phyloP scores from a whole-genome alignment of 2,797 vertebrate species.

The Prunella strophiata region DNA sequence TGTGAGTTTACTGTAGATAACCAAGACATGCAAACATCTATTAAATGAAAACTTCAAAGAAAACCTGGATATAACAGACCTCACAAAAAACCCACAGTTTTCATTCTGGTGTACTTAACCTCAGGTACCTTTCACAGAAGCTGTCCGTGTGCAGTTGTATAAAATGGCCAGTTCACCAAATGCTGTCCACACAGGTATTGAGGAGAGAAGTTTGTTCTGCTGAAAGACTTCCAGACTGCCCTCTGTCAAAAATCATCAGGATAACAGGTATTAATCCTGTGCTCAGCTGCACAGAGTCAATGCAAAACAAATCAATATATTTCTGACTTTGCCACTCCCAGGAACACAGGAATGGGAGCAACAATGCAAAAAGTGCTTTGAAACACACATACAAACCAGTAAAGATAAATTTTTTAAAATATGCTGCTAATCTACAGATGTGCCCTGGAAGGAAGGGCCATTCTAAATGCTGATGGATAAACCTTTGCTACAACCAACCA shows the following conservation, averaged over 20 bases:
- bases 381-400: neutral
- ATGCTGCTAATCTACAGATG: neutral
- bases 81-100: neutral
- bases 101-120: neutral
- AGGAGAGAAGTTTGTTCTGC: slow-evolving; percentile 87
- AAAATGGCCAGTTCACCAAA: slow-evolving; percentile 94
- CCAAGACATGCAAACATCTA: neutral
- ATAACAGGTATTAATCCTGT: slow-evolving; percentile 3
- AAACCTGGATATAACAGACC: neutral
- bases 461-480: neutral
- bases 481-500: neutral
- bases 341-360: neutral
- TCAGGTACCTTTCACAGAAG: slow-evolving; percentile 89
- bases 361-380: neutral
- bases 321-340: neutral
- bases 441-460: neutral
- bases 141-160: slow-evolving; percentile 93
- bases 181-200: slow-evolving; percentile 87
- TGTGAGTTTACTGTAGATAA: neutral
- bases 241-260: slow-evolving; percentile 75
- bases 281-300: neutral
- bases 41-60: neutral
- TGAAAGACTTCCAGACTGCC: slow-evolving; percentile 92
- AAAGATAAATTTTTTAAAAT: neutral
- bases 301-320: neutral